Base-by-base conservation (phyloP, 2,888 invertebrate genomes). In the Mamestra brassicae region DNA sequence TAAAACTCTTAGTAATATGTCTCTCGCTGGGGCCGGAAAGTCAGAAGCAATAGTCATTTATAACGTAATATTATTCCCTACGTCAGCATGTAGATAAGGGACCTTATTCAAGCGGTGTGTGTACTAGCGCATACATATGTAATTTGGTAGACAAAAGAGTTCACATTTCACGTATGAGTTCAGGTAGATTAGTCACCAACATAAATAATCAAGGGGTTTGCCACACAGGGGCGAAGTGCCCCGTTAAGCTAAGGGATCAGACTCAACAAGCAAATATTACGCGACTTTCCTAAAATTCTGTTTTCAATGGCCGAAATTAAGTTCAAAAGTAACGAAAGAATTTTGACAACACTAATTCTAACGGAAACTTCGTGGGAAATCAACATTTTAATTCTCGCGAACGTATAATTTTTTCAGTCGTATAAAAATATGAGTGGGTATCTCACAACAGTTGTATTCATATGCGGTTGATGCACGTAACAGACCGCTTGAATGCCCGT, bases 391-490 rank as follows among this genome's bases (percentile, higher is more conserved):
- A 75, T 75, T 50, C 61, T 63, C 66, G 38, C 38, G 60, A 55
- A 76, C 75, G 69, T 74, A 76, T 82, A 64, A 68, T 78, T 78
- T 42, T 61, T 61, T 58, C 63, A 80, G 65, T 74, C 63, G 6
- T 54, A 76, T 70, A 69, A 78, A 80, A 77, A 82, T 75, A 71
- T 69, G 77, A 85, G 80, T 70, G 64, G 38, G 36, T 67, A 76
- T 81, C 82, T 79, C 79, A 84, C 69, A 81, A 85, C 85, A 78
- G 76, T 79, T 81, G 84, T 81, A 85, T 88, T 87, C 85, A 86
- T 87, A 79, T 81, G 85, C 85, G 76, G 76, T 80, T 85, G 85
- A 85, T 88, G 85, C 87, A 85, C 76, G 87, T 85, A 85, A 85
- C 82, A 80, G 72, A 74, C 84, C 86, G 85, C 83, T 78, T 80